Conservation (phyloP, 2,113 vertebrate species). For the Amia ocellicauda region DNA sequence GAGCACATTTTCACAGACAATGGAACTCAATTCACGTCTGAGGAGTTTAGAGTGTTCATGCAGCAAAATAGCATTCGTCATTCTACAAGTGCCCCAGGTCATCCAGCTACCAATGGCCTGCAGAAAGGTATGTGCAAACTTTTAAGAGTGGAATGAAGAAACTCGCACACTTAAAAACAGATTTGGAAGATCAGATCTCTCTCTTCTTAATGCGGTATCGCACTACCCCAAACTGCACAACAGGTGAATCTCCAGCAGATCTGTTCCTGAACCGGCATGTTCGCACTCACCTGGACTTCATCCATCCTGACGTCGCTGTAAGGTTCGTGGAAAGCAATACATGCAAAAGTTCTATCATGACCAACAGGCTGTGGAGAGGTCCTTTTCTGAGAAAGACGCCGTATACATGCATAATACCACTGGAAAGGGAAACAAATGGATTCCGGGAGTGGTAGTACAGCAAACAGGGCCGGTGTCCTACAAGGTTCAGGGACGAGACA, state of each 20-base stretch:
- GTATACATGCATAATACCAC: constrained; percentile 13
- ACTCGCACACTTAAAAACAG: no score
- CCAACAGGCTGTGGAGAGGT: background rate
- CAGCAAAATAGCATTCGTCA: background rate
- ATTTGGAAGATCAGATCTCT: no score
- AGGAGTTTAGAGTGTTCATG: background rate
- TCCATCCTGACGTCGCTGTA: no score
- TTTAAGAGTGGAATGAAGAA: background rate
- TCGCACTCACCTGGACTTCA: no score
- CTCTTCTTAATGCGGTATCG: no score
- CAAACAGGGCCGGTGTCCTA: constrained; percentile 8
- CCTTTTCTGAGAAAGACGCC: constrained; percentile 1
- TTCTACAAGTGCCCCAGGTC: constrained; percentile 5
- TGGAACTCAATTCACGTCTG: background rate
- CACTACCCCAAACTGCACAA: no score
- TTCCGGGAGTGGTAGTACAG: constrained; percentile 2
- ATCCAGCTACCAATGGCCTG: background rate
- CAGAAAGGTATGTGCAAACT: background rate
- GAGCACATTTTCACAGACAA: background rate
- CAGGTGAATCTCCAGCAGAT: no score
- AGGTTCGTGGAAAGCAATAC: no score
- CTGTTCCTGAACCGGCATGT: no score
- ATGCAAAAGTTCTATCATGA: constrained; percentile 19
- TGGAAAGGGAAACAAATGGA: background rate
- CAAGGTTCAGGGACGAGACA: constrained; percentile 6